Base-by-base conservation (phyloP, 1,140 invertebrate species). In the Anagrus nilaparvatae region DNA sequence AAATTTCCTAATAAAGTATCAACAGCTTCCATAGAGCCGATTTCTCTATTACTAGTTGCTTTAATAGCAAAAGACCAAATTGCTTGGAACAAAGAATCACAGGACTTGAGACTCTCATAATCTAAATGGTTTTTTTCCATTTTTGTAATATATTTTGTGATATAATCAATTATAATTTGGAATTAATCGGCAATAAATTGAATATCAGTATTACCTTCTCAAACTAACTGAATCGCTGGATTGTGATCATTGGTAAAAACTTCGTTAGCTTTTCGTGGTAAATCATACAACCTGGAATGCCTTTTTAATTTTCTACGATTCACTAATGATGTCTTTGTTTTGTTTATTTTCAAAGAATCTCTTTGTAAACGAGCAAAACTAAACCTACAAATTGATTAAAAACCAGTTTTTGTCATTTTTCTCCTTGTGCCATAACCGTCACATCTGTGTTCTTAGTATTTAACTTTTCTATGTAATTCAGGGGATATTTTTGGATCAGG, bases 161-260 rank as follows among this genome's bases (percentile, higher is more conserved):
- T 35, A 46, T 63, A 61, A 36, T n/a, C n/a, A n/a, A n/a, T 55
- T 13, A 64, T 43, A n/a, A 61, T 17, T 13, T 49, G 41, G 18
- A 53, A 54, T 50, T 57, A 55, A 48, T 60, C 56, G 1, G 56
- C 55, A 33, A 63, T 44, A 52, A 49, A 60, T 50, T 60, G 58
- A 17, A 61, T 55, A 39, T 63, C 59, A 43, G 52, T 60, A 44
- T 61, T 61, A 7, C 56, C 60, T 46, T 59, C 49, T 54, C 55
- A 59, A 21, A 45, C 53, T 3, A 49, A 18, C 4, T 60, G 29
- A 19, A 61, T 42, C 12, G 49, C 44, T 27, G 58, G 55, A 51
- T 61, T 61, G 43, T 60, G 61, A 50, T 62, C 60, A 49, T 63
- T 61, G 17, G 56, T 55, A 34, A 27, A 30, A 8, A 38, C 20